Evolutionary conservation across 2,113 vertebrate species (phyloP).

Genomic region (Perognathus longimembris): DNA sequence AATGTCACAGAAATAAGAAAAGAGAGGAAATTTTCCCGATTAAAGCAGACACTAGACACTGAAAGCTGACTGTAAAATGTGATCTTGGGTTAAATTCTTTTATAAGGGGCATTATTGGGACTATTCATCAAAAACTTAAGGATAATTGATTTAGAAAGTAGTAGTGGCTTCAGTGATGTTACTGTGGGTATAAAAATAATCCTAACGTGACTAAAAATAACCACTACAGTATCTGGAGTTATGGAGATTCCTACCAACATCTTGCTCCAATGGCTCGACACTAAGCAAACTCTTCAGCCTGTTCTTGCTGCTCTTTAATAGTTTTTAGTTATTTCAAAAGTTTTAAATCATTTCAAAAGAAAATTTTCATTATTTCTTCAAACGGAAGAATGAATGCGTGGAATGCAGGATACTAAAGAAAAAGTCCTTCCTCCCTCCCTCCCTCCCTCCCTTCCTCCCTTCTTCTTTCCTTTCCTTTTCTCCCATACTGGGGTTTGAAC

Average conservation of each 20-base stretch:
- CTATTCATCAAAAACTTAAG: background rate
- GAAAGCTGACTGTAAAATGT: background rate
- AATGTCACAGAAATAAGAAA: background rate
- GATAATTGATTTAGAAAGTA: background rate
- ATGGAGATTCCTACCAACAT: background rate
- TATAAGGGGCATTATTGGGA: background rate
- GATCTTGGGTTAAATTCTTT: background rate
- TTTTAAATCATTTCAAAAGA: slow-evolving; percentile 4
- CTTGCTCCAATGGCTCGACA: background rate
- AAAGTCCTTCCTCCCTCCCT: no score
- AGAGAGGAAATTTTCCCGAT: background rate
- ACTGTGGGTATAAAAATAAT: background rate
- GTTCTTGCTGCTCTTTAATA: background rate
- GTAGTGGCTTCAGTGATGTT: background rate
- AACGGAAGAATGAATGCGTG: no score
- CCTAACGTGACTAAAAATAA: background rate
- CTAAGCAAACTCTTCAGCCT: background rate
- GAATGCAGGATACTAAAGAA: background rate
- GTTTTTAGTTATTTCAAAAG: no score
- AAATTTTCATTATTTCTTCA: background rate
- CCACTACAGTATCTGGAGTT: background rate
- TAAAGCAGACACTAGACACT: background rate
- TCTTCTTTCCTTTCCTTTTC: no score
- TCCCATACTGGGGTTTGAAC: no score
- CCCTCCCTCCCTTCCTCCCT: no score